Evolutionary conservation across 2,797 vertebrate species (phyloP), one percentile per base, ranked within the genome.

Genomic region (Myotis myotis): DNA sequence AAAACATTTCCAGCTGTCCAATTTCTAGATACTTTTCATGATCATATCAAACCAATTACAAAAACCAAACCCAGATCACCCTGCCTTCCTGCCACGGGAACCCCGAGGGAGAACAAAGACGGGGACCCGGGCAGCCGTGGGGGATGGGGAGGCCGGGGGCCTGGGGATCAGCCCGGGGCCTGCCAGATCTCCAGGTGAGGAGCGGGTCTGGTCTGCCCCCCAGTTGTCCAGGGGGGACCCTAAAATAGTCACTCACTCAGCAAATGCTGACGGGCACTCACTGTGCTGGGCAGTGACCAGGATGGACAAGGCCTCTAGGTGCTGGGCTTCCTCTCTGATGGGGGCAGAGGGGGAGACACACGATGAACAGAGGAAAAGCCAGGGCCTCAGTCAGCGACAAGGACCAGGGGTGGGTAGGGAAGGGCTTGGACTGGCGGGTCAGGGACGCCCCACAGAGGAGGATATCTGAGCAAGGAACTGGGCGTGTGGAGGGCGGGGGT

Each of bases 1-100:
- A 92, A 98, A 95, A 47, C 55, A 91, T 94, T 97, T 96, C 96
- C 93, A 98, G 87, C 87, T 97, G 95, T 95, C 72, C 62, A 76
- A 30, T 95, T 95, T 94, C 92, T 85, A 95, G 92, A 93, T 91
- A 93, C 78, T 95, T 97, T 95, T 96, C 96, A 95, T 94, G 95
- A 96, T 97, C 95, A 92, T 96, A 97, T 97, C 96, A 97, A 96
- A 95, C 87, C 97, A 96, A 97, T 97, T 97, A 96, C 89, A 79
- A 87, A 96, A 96, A 95, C 57, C 86, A 96, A 95, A 85, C 87
- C 83, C 91, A 87, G 94, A 91, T 89, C 91, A 93, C 70, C 78
- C 60, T 15, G 86, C 84, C 93, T 95, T 87, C 95, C 94, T 75
- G 93, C 70, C 2, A 60, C 60, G 11, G 41, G 72, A 19, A 49